Evolutionary conservation across 2,888 invertebrate species (phyloP).

Genomic region (Troides aeacus): DNA sequence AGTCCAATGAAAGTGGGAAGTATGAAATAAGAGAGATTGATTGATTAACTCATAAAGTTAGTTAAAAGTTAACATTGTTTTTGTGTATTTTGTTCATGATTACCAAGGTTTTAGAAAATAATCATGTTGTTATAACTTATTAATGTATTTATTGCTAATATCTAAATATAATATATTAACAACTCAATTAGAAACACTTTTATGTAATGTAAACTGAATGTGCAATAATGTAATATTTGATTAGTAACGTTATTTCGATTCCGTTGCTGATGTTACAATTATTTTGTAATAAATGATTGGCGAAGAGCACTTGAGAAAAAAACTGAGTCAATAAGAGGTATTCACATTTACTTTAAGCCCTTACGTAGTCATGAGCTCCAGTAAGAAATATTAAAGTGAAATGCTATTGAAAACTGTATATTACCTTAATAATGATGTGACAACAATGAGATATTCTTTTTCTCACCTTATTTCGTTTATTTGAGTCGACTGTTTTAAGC

Average conservation of each 20-base stretch:
- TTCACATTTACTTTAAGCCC: conserved; percentile 1
- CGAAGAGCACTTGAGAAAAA: conserved; percentile 15
- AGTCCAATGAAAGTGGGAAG: too few relatives aligned
- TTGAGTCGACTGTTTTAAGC: conserved; percentile 11
- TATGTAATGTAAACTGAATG: neutral
- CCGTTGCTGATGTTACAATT: conserved; percentile 3
- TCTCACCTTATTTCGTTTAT: conserved; percentile 22
- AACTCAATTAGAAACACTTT: too few relatives aligned
- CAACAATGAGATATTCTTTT: conserved; percentile 24
- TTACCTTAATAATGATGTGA: conserved; percentile 24
- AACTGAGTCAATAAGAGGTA: neutral
- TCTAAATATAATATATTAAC: too few relatives aligned
- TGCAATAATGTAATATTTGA: conserved; percentile 8
- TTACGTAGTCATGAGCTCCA: conserved; percentile 4
- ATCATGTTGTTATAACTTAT: too few relatives aligned
- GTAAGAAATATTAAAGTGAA: neutral
- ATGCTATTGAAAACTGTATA: conserved; percentile 11
- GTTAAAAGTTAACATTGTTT: too few relatives aligned
- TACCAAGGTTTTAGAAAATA: too few relatives aligned
- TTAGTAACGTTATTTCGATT: neutral
- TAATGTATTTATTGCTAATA: too few relatives aligned
- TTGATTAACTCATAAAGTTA: too few relatives aligned
- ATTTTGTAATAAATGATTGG: conserved; percentile 17
- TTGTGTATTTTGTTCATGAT: too few relatives aligned
- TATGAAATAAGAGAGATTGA: too few relatives aligned